A percentile compares a stretch with the other conserved stretches of the same genome.
Evolutionary conservation across 2,113 vertebrate genomes (phyloP).

Genomic region (Phalacrocorax carbo): DNA sequence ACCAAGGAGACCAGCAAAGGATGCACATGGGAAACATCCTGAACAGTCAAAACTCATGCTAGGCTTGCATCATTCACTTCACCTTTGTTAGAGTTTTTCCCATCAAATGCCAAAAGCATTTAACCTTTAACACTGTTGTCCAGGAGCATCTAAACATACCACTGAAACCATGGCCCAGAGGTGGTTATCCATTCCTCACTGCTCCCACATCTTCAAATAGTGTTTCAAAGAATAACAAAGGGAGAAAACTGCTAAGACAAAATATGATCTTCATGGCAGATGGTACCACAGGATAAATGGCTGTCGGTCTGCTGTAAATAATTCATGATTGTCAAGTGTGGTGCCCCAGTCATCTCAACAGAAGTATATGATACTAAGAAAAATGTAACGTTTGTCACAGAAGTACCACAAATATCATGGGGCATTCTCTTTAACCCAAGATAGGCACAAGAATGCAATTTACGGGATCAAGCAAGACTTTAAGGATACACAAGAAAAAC

Average conservation of each 20-base stretch:
- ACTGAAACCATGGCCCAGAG: slow-evolving; percentile 4
- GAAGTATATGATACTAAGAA: not conserved
- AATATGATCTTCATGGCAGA: slow-evolving; percentile 39
- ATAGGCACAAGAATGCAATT: not conserved
- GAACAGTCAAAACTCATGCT: slow-evolving; percentile 43
- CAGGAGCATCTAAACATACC: slow-evolving; percentile 15
- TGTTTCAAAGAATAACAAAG: slow-evolving; percentile 24
- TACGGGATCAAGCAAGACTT: not conserved
- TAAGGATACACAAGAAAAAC: not conserved
- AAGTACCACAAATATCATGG: not conserved
- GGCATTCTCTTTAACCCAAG: slow-evolving; percentile 14
- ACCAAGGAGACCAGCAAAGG: slow-evolving; percentile 47
- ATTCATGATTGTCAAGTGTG: slow-evolving; percentile 7
- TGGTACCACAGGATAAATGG: slow-evolving; percentile 28
- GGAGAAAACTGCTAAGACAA: slow-evolving; percentile 1
- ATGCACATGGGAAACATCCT: slow-evolving; percentile 60
- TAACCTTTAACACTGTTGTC: slow-evolving; percentile 48
- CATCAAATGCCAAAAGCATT: slow-evolving; percentile 44
- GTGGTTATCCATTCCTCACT: slow-evolving; percentile 18
- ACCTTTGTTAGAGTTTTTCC: slow-evolving; percentile 30
- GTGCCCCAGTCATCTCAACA: slow-evolving; percentile 1
- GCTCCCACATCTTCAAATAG: not conserved
- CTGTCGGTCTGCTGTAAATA: slow-evolving; percentile 25
- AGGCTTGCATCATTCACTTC: slow-evolving; percentile 47
- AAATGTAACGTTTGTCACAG: slow-evolving; percentile 11